A percentile compares a stretch with the other conserved stretches of the same genome.
phyloP scores from a whole-genome alignment of 2,797 vertebrate genomes.

The Nyctibius grandis region DNA sequence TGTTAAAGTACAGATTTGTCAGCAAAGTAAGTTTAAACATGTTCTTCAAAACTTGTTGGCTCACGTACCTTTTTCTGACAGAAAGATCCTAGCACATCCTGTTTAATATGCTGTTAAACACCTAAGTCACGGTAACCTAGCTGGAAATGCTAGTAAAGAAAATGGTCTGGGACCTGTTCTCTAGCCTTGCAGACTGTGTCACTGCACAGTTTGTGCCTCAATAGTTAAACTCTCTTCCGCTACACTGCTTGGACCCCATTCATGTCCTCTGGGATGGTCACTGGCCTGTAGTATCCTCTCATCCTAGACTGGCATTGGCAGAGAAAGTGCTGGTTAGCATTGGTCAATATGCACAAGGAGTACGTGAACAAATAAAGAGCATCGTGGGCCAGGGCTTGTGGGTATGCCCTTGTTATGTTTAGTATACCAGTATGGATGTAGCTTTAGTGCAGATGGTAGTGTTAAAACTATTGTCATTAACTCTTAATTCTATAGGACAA shows the following conservation, averaged over 20 bases:
- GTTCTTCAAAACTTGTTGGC: neutral
- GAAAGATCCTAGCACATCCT: neutral
- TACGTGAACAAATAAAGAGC: neutral
- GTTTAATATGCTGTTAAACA: neutral
- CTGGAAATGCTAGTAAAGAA: neutral
- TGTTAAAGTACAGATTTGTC: neutral
- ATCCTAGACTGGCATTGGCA: neutral
- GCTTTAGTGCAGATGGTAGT: neutral
- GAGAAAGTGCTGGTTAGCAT: neutral
- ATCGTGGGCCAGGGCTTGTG: neutral
- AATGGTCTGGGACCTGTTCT: neutral
- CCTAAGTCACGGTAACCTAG: neutral
- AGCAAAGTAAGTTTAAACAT: rapidly evolving
- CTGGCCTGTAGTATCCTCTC: neutral
- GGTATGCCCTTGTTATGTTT: neutral
- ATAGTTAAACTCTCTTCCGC: neutral
- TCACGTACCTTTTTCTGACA: neutral
- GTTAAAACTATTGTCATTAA: neutral
- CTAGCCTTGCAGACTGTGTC: neutral
- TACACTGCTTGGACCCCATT: neutral
- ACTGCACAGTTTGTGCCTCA: neutral
- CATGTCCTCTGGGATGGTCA: neutral
- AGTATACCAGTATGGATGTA: neutral
- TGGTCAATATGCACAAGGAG: neutral
- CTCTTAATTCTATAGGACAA: neutral